Evolutionary conservation across 2,113 vertebrate species (phyloP).

Genomic region (Thomomys bottae): DNA sequence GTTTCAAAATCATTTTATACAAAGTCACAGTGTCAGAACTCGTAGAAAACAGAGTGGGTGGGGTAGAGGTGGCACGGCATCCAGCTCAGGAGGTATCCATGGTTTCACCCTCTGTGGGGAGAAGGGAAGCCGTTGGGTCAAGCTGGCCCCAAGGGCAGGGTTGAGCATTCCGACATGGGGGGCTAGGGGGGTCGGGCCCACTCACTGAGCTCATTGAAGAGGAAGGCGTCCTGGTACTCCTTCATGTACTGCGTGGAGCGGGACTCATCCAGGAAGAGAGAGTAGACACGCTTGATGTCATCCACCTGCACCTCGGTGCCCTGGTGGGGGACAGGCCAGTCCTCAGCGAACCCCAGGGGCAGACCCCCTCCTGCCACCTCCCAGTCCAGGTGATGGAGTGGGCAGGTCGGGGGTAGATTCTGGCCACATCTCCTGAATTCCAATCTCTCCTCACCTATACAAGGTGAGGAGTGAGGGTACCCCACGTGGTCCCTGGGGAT

Average conservation of each 20-base stretch:
- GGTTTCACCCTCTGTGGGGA: slow-evolving; percentile 80
- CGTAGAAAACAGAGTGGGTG: slow-evolving; percentile 38
- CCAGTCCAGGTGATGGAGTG: no score
- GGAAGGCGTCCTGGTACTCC: slow-evolving; percentile 95
- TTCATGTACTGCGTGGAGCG: slow-evolving; percentile 96
- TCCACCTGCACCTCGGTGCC: slow-evolving; percentile 95
- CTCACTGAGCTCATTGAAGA: slow-evolving; percentile 96
- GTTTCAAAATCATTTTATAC: slow-evolving; percentile 76
- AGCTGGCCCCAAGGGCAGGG: neutral
- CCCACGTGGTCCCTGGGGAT: neutral
- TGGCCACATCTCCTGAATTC: neutral
- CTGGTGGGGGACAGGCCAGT: slow-evolving; percentile 66
- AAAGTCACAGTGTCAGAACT: slow-evolving; percentile 75
- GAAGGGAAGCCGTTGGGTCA: neutral
- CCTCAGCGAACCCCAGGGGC: neutral
- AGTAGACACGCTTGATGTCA: slow-evolving; percentile 95
- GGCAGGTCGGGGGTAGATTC: no score
- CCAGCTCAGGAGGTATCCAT: slow-evolving; percentile 83
- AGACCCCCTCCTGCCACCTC: no score
- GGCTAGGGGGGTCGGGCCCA: neutral
- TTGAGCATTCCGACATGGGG: neutral
- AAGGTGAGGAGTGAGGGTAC: neutral
- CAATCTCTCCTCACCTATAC: neutral
- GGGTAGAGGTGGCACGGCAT: rapidly evolving
- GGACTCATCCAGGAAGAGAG: slow-evolving; percentile 94